phyloP scores from a whole-genome alignment of 2,113 vertebrate genomes.

The Saccopteryx bilineata region DNA sequence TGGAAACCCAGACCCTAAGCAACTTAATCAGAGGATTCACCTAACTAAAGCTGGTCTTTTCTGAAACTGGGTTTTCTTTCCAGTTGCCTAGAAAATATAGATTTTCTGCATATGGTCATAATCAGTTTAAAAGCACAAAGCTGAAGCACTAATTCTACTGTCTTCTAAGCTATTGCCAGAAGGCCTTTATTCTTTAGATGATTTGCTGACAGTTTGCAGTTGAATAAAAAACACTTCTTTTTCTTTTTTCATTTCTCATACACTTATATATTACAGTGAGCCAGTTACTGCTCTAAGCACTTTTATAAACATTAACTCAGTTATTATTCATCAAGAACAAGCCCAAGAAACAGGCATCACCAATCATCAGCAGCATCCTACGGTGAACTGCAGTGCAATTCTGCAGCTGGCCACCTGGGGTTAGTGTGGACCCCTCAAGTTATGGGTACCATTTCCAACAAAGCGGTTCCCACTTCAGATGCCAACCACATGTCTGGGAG shows the following conservation, averaged over 20 bases:
- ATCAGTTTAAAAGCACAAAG: neutral
- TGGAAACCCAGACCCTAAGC: neutral
- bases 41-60: neutral
- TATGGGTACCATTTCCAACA: too few relatives aligned
- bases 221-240: neutral
- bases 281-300: neutral
- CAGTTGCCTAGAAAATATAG: neutral
- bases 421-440: neutral
- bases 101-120: too few relatives aligned
- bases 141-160: neutral
- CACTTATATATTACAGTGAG: neutral
- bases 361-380: neutral
- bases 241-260: neutral
- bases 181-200: neutral
- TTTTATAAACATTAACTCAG: neutral
- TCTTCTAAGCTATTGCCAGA: neutral
- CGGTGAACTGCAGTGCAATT: rapidly evolving
- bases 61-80: neutral
- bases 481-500: neutral
- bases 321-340: neutral
- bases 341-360: neutral
- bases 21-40: neutral
- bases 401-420: neutral
- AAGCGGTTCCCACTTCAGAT: neutral
- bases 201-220: neutral